phyloP scores from a whole-genome alignment of 1,140 invertebrate species.

The Leptopilina clavipes region DNA sequence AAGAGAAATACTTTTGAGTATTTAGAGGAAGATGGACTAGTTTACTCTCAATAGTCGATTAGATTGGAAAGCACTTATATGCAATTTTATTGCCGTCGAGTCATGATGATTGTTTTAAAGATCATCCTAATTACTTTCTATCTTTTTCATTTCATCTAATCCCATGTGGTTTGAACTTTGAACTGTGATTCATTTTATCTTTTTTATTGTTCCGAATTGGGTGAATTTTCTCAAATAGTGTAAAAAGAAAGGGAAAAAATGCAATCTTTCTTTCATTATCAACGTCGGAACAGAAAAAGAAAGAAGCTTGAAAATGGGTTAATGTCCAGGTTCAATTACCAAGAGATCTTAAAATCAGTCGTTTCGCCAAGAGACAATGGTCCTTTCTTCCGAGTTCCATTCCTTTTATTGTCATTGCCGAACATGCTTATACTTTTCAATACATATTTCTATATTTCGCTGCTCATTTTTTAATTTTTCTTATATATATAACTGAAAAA shows the following conservation, averaged over 20 bases:
- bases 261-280: slow-evolving; percentile 30
- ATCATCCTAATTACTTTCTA: neutral
- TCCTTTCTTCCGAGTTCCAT: neutral
- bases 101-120: slow-evolving; percentile 13
- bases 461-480: neutral
- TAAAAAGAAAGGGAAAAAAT: slow-evolving; percentile 15
- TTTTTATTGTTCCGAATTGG: neutral
- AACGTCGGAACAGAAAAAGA: slow-evolving; percentile 14
- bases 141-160: neutral
- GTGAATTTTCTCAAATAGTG: slow-evolving; percentile 22
- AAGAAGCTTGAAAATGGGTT: slow-evolving; percentile 28
- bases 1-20: too few species aligned
- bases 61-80: neutral
- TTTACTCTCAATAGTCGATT: too few species aligned
- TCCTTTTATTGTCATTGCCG: slow-evolving; percentile 8
- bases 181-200: slow-evolving; percentile 25
- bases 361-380: slow-evolving; percentile 25
- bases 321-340: slow-evolving; percentile 31
- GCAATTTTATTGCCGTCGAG: neutral
- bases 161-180: slow-evolving; percentile 10
- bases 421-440: slow-evolving; percentile 9
- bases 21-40: too few species aligned
- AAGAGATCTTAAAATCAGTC: slow-evolving; percentile 33
- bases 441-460: neutral
- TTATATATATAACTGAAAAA: too few species aligned